A percentile compares a stretch with the other conserved stretches of the same genome.
These are phyloP conservation scores for Rhinoderma darwinii DNA, from an alignment of 2,113 vertebrate species.

Conservation along the genomic window DNA sequence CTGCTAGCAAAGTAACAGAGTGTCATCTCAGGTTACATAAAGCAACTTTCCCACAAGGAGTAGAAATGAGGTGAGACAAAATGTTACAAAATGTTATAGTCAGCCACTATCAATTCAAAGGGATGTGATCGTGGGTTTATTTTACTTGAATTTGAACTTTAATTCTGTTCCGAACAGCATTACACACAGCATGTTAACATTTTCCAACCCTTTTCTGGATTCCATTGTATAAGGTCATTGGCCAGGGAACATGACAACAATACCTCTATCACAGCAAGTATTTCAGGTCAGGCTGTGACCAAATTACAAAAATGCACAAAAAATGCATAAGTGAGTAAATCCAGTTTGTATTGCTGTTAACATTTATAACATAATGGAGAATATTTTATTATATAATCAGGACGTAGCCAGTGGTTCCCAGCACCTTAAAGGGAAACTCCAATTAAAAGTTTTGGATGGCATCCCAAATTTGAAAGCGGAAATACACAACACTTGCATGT, in stretches of 20 bases:
- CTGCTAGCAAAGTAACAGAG: slow-evolving; percentile 18
- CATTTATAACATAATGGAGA: neutral
- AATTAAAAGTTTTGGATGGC: too few species aligned
- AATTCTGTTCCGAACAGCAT: neutral
- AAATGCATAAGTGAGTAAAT: neutral
- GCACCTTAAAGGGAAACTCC: too few species aligned
- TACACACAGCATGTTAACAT: neutral
- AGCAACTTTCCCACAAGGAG: slow-evolving; percentile 17
- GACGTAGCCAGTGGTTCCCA: too few species aligned
- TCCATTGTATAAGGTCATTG: neutral
- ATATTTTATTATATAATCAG: neutral
- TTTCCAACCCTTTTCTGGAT: neutral
- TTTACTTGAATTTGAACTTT: neutral
- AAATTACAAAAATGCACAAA: neutral
- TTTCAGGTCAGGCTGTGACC: neutral
- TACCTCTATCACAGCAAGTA: neutral
- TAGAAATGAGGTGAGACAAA: slow-evolving; percentile 30
- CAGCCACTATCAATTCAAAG: neutral
- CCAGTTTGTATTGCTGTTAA: neutral
- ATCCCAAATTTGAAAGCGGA: too few species aligned
- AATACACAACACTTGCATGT: too few species aligned
- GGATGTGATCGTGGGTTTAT: neutral
- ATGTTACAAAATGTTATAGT: neutral
- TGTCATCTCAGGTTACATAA: slow-evolving; percentile 38
- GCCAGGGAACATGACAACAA: too few species aligned